A percentile compares a stretch with the other conserved stretches of the same genome.
These are phyloP conservation scores for Aphaenogaster ashmeadi DNA, from an alignment of 1,140 invertebrate species.

Conservation along the genomic window DNA sequence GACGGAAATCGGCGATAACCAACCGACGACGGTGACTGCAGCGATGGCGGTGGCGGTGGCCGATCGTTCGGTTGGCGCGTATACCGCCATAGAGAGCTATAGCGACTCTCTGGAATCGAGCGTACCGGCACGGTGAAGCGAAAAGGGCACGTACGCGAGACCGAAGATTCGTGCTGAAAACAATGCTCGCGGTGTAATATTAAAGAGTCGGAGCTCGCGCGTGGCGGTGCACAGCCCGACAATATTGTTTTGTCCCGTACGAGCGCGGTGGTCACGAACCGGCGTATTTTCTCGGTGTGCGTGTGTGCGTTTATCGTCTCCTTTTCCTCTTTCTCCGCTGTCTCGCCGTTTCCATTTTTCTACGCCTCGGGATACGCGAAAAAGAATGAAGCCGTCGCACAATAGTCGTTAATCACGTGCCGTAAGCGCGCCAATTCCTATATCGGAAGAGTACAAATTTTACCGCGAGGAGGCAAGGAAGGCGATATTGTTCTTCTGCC, in stretches of 20 bases:
- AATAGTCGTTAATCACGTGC: conserved; percentile 1
- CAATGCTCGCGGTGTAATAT: conserved; percentile 74
- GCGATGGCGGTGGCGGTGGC: neutral
- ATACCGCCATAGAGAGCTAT: neutral
- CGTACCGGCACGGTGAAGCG: conserved; percentile 45
- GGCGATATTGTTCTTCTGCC: neutral
- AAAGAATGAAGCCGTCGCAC: neutral
- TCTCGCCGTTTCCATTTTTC: conserved; percentile 46
- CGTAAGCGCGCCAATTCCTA: neutral
- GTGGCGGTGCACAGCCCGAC: conserved; percentile 60
- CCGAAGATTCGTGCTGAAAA: conserved; percentile 77
- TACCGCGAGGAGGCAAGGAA: neutral
- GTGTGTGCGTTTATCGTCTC: conserved; percentile 65
- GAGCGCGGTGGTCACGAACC: conserved; percentile 75
- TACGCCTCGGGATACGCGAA: neutral
- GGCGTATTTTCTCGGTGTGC: conserved; percentile 55
- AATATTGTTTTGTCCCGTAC: conserved; percentile 76
- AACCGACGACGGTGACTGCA: conserved; percentile 12
- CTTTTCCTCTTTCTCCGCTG: conserved; percentile 36
- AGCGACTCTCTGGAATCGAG: conserved; percentile 43
- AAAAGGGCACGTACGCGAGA: conserved; percentile 67
- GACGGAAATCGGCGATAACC: conserved; percentile 28
- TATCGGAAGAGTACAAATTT: neutral
- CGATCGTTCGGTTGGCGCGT: conserved; percentile 39
- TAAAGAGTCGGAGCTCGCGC: conserved; percentile 64